phyloP scores from a whole-genome alignment of 2,113 vertebrate genomes.

The Chinchilla lanigera region DNA sequence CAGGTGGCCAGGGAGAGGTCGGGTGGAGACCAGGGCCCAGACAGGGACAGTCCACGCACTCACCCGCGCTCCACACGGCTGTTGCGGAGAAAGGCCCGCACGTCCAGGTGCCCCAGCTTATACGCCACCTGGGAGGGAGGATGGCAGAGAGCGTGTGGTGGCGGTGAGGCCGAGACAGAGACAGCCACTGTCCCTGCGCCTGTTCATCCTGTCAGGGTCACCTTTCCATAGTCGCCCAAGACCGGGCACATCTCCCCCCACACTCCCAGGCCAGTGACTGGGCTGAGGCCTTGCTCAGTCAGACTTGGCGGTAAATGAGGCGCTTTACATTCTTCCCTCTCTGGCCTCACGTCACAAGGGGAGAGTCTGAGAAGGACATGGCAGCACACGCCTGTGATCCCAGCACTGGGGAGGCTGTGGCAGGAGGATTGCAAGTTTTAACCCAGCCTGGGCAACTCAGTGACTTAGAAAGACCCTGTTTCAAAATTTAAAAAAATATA shows the following conservation, averaged over 20 bases:
- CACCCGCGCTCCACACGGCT: not conserved
- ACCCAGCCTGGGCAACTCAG: not conserved
- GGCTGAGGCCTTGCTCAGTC: not conserved
- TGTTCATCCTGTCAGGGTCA: not conserved
- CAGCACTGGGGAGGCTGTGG: not conserved
- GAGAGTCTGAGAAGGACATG: not conserved
- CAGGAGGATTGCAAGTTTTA: not conserved
- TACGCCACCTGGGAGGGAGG: constrained; percentile 61
- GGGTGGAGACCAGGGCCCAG: not conserved
- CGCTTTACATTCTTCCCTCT: not conserved
- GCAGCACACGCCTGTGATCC: not conserved
- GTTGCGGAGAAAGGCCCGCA: constrained; percentile 66
- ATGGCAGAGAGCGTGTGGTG: not conserved
- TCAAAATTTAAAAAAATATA: not conserved
- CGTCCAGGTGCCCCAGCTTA: constrained; percentile 37
- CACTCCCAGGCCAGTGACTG: not conserved
- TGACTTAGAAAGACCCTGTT: not conserved
- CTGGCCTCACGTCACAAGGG: not conserved
- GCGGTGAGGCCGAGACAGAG: not conserved
- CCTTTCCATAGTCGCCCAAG: not conserved
- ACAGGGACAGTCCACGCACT: not conserved
- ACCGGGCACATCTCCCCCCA: not conserved
- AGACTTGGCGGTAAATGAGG: not conserved
- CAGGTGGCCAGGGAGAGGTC: not conserved
- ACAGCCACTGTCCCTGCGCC: not conserved